Percentiles rank a stretch among this genome's conserved stretches.
Evolutionary conservation across 2,888 invertebrate genomes (phyloP).

Genomic region (Drosophila paramelanica): DNA sequence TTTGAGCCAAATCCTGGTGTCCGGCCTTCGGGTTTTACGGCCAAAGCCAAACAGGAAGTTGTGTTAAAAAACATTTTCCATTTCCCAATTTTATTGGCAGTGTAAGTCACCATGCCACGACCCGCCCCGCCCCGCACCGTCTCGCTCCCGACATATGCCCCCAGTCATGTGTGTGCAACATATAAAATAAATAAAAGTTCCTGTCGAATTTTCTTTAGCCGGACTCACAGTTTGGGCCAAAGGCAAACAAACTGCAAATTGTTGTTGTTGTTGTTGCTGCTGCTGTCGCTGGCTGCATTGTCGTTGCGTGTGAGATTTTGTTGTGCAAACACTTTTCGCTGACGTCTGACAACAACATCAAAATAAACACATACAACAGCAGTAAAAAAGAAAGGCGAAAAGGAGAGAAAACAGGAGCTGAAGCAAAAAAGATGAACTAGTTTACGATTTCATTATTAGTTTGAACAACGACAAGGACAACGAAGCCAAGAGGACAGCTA

Average conservation of each 20-base stretch:
- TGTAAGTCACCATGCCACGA: slow-evolving; percentile 39
- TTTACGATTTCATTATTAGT: slow-evolving; percentile 80
- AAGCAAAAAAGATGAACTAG: slow-evolving; percentile 69
- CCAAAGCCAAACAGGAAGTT: slow-evolving; percentile 44
- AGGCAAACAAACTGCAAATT: slow-evolving; percentile 49
- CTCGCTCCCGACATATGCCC: background rate
- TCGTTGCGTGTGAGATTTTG: slow-evolving; percentile 38
- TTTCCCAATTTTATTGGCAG: slow-evolving; percentile 77
- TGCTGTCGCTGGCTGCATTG: slow-evolving; percentile 41
- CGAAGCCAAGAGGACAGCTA: slow-evolving; percentile 11
- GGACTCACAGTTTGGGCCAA: slow-evolving; percentile 38
- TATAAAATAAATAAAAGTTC: slow-evolving; percentile 73
- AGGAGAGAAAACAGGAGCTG: slow-evolving; percentile 5
- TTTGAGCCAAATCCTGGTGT: slow-evolving; percentile 48
- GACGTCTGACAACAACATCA: slow-evolving; percentile 54
- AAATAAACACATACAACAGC: background rate
- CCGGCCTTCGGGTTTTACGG: slow-evolving; percentile 42
- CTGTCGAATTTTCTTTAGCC: slow-evolving; percentile 56
- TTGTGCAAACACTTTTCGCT: slow-evolving; percentile 74
- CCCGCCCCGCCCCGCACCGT: background rate
- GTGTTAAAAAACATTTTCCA: slow-evolving; percentile 74
- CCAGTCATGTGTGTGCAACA: slow-evolving; percentile 21
- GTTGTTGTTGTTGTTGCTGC: slow-evolving; percentile 33
- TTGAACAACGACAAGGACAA: slow-evolving; percentile 62
- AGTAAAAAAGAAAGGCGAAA: slow-evolving; percentile 5